Base-by-base conservation (phyloP, 1,140 invertebrate genomes). In the Gryllus bimaculatus region DNA sequence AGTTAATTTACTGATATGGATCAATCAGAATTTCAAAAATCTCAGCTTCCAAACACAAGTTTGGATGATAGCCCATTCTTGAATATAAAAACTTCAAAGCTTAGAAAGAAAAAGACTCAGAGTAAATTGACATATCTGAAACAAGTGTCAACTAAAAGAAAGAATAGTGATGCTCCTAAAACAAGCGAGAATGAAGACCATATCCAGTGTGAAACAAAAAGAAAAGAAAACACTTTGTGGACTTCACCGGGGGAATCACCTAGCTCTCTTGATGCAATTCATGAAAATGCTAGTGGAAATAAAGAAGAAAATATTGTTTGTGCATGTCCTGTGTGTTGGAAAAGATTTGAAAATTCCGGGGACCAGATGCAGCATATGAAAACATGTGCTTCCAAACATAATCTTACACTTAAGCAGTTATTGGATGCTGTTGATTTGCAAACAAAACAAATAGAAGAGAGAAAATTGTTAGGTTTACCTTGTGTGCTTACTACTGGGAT, bases 391-490 rank as follows among this genome's bases (percentile, higher is more conserved):
- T 74, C 80, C 12, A 87, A 86, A 80, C 84, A 88, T 82, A 87
- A 87, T 73, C 78, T 88, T 13, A 84, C 87, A 0, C 85, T 85
- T 8, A 84, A 85, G 78, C 84, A 86, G 78, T 82, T 88, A 26
- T 82, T 88, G 47, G 83, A 85, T 81, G 87, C 86, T 15, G 81
- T 87, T 26, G 82, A 86, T 79, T 81, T 89, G 20, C 87, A 88
- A 81, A 83, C 88, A 79, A 85, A 85, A 39, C 88, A 88, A 81
- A 82, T 83, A 21, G 81, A 84, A 73, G 88, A 88, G 82, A 86
- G 88, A 82, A 82, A 82, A 74, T 85, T 85, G 8, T 82, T 89
- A 75, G 88, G 88, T 15, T 82, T 88, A 77, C 83, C 84, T 66
- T 81, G 82, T 76, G 84, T 84, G n/a, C 86, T 86, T 49, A 21